Evolutionary conservation across 1,140 invertebrate genomes (phyloP).

Genomic region (Conopomorpha cramerella): DNA sequence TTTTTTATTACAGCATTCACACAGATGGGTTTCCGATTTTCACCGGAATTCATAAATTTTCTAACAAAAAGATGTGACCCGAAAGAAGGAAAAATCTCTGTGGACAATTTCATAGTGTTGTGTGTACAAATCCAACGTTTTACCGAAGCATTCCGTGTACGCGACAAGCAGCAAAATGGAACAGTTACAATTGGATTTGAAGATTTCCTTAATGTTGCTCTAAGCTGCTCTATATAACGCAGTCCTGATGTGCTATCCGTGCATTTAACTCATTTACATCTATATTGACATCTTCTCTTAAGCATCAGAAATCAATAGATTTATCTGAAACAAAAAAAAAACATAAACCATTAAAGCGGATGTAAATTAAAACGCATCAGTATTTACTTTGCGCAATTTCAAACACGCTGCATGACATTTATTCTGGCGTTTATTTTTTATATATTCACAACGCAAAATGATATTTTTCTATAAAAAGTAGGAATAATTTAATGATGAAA

Average conservation of each 20-base stretch:
- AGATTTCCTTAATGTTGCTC: slow-evolving; percentile 79
- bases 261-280: background rate
- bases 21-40: slow-evolving; percentile 89
- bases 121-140: slow-evolving; percentile 87
- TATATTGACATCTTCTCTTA: slow-evolving; percentile 1
- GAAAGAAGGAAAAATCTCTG: slow-evolving; percentile 68
- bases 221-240: slow-evolving; percentile 69
- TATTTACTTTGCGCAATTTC: background rate
- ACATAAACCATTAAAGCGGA: slow-evolving; percentile 1
- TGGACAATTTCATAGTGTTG: slow-evolving; percentile 87
- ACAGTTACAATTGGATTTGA: slow-evolving; percentile 81
- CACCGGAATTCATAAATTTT: slow-evolving; percentile 76
- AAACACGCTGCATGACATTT: background rate
- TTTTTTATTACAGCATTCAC: slow-evolving; percentile 67
- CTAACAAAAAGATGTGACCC: slow-evolving; percentile 72
- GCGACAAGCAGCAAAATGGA: slow-evolving; percentile 76
- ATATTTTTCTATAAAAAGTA: no score
- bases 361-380: background rate
- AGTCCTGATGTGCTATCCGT: background rate
- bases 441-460: background rate
- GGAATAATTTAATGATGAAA: no score
- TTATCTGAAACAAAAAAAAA: slow-evolving; percentile 22
- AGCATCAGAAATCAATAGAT: slow-evolving; percentile 24
- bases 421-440: background rate
- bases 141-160: slow-evolving; percentile 78